Evolutionary conservation across 2,113 vertebrate species (phyloP), one percentile per base, ranked within the genome.

Genomic region (Oreochromis niloticus): DNA sequence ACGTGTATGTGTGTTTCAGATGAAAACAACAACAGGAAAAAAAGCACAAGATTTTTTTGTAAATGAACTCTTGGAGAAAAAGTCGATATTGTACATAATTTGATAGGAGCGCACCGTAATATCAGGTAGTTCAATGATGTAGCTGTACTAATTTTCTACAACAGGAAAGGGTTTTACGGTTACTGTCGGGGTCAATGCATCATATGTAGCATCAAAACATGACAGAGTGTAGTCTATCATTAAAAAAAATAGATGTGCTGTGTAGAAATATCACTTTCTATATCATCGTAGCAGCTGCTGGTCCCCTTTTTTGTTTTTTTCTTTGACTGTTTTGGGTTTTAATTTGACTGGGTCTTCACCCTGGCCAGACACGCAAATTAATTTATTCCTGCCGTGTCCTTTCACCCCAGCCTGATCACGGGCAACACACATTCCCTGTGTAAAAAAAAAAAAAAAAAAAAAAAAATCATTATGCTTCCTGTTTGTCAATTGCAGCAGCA

Each of bases 1-100:
- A 32, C 34, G 13, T 83, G 73, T 87, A 48, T 88, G 85, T 88
- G 89, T 80, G 82, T 90, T 88, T 89, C 19, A 75, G 92, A 88
- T 78, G 82, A 68, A 73, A 27, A 73, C 13, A 73, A 46, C 36
- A 71, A 71, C 36, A 73, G 39, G 39, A 46, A 73, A 73, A 68
- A 92, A 96, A 96, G 94, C 96, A 96, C 95, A 95, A 95, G 56
- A 87, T 82, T 88, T 95, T 94, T 95, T 94, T 93, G 80, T 91
- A 92, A 90, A 88, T 81, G 46, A 85, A 66, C 82, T 82, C 80
- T 52, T 71, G 61, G 59, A 83, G 22, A 56, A 78, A 89, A 75
- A 55, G 56, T 81, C 3, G 2, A 36, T 89, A 83, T 87, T 95
- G 93, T 95, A 94, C 88, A 95, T 95, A 89, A 34, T 80, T 89